Percentiles rank a stretch among this genome's conserved stretches.
Conservation (phyloP, 1,140 invertebrate species). For the Physella acuta region DNA sequence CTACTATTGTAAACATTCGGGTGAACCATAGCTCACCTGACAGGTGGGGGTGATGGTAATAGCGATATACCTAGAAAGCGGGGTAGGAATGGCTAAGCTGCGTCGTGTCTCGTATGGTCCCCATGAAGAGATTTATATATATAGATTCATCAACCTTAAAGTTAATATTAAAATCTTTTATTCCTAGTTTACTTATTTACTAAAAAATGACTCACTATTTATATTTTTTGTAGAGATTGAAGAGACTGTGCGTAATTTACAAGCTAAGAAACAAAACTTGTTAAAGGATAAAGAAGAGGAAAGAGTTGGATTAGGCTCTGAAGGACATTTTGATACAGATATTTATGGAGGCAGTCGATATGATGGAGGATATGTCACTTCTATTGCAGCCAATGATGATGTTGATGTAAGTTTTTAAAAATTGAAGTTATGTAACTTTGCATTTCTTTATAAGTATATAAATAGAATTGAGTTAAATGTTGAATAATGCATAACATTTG, state of each 20-base stretch:
- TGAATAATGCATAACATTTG: too few relatives aligned
- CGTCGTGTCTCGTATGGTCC: too few relatives aligned
- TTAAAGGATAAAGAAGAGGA: conserved; percentile 65
- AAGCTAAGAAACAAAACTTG: conserved; percentile 78
- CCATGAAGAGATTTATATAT: conserved; percentile 1
- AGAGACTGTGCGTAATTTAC: conserved; percentile 86
- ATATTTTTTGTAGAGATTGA: conserved; percentile 78
- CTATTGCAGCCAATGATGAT: conserved; percentile 91
- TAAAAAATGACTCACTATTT: not conserved
- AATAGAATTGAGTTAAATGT: too few relatives aligned
- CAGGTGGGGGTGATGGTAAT: too few relatives aligned
- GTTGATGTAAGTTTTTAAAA: conserved; percentile 76
- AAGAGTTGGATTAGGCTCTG: conserved; percentile 84
- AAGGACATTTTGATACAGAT: conserved; percentile 84
- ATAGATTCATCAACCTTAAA: not conserved
- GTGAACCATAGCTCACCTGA: too few relatives aligned
- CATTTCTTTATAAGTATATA: too few relatives aligned
- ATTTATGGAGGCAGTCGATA: conserved; percentile 73
- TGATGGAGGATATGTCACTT: conserved; percentile 89
- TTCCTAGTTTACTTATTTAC: not conserved
- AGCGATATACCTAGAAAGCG: too few relatives aligned
- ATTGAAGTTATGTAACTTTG: too few relatives aligned
- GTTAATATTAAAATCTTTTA: not conserved
- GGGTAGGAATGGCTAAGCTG: too few relatives aligned
- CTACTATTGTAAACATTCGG: too few relatives aligned